These are phyloP conservation scores for Platycheirus albimanus DNA, from an alignment of 2,888 invertebrate genomes.

Conservation along the genomic window DNA sequence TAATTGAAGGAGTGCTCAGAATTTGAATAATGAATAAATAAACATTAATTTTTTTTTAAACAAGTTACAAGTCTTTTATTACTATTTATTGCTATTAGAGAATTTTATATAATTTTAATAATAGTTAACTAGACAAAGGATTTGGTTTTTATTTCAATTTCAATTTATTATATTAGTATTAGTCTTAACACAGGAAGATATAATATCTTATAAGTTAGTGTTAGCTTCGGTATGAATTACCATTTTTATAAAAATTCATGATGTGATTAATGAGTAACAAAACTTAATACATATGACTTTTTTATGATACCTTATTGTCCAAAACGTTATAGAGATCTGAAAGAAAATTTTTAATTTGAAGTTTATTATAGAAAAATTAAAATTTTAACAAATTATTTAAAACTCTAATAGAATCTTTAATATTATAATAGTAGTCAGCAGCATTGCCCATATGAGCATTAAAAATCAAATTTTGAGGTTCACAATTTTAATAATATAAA, in stretches of 20 bases:
- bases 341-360: background rate
- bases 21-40: background rate
- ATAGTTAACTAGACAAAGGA: background rate
- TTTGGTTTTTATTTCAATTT: background rate
- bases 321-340: background rate
- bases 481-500: no score
- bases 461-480: no score
- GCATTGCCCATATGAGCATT: no score
- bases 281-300: no score
- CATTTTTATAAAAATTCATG: no score
- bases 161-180: background rate
- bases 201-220: no score
- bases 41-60: background rate
- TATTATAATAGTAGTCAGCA: no score
- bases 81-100: background rate
- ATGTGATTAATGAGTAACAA: constrained; percentile 5
- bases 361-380: background rate
- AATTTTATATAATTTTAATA: constrained; percentile 1
- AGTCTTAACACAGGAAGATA: background rate
- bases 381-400: constrained; percentile 23
- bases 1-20: background rate
- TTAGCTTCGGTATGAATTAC: no score
- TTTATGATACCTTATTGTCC: no score
- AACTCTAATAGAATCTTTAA: no score
- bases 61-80: background rate